Evolutionary conservation across 2,888 invertebrate species (phyloP), one percentile per base, ranked within the genome.

Genomic region (Calameuta filiformis): DNA sequence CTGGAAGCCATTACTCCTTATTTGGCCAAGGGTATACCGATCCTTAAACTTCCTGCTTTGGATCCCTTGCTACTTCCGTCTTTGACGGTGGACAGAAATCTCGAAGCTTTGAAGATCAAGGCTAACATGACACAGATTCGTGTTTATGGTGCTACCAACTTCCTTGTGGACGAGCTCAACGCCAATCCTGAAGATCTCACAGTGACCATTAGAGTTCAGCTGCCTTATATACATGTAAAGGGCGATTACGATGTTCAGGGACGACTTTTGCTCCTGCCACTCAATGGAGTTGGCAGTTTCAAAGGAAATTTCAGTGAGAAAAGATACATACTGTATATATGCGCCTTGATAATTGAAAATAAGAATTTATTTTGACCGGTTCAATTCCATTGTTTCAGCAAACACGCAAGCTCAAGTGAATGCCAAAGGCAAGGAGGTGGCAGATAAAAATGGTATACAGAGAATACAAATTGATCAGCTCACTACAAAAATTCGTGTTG

Each of bases 61-160:
- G 96, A 97, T 82, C 97, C 97, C 0, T 93, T 97, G 81, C 91
- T 91, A 12, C 92, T 97, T 30, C 96, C 96, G 0, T 94, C 95
- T 69, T 92, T 96, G 81, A 94, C 94, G 81, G 93, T 97, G 82
- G 95, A 96, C 89, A 94, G 96, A 85, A 95, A 95, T 15, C 93
- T 95, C 15, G 94, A 96, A 1, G 94, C 95, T 23, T 93, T 96
- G 34, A 94, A 94, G 83, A 90, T 97, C 75, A 95, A 95, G 86
- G 96, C 96, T 0, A 94, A 94, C 6, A 93, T 96, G 84, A 95
- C 92, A 82, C 93, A 96, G 80, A 94, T 96, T 75, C 93, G 93
- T 80, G 94, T 96, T 0, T 92, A 92, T 76, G 96, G 96, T 0
- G 93, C 94, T 23, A 94, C 94, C 0, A 93, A 94, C 81, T 95